Base-by-base conservation (phyloP, 2,797 vertebrate species). In the Acipenser transmontanus region DNA sequence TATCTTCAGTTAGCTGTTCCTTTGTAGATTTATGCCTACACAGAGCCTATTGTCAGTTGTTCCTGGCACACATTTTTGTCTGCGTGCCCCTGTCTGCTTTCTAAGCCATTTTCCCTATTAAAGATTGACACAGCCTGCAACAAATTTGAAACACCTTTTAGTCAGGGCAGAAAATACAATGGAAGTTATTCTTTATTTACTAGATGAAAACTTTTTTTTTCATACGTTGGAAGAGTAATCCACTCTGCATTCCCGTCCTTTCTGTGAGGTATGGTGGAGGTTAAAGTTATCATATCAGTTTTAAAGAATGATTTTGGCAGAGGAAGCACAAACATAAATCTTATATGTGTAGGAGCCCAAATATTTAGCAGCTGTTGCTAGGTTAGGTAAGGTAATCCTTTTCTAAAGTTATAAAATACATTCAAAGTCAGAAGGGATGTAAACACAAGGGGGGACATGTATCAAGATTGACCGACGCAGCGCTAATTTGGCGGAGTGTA, bases 361-460 rank as follows among this genome's bases (percentile, higher is more conserved):
- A 72, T 73, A 74, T 81, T 80, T 81, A 77, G 61, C 50, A 67
- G 49, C 62, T 75, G 75, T 87, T 85, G 76, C 72, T 82, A 77
- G 49, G 74, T 69, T 72, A 74, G 70, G 52, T 67, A 71, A 75
- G 49, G 60, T 80, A 82, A 54, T 54, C 52, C 7, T 54, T 34
- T 34, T 4, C 34, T 34, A 4, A 34, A 34, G 34, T 34, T 34
- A 3, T 34, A 17, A 17, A 17, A 17, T 17, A 17, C 4, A 3
- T 34, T 0, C 34, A 34, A 34, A 34, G 34, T 34, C 34, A 34
- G 34, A 34, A 34, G 34, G 34, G 34, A 34, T 34, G 34, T 34
- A 34, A 34, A 34, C 34, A 34, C 34, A 34, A 34, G 34, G 34
- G 34, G 34, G 34, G 34, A 34, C 34, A 34, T 34, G 4, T 4